phyloP scores from a whole-genome alignment of 2,113 vertebrate species.

The Crypturellus undulatus region DNA sequence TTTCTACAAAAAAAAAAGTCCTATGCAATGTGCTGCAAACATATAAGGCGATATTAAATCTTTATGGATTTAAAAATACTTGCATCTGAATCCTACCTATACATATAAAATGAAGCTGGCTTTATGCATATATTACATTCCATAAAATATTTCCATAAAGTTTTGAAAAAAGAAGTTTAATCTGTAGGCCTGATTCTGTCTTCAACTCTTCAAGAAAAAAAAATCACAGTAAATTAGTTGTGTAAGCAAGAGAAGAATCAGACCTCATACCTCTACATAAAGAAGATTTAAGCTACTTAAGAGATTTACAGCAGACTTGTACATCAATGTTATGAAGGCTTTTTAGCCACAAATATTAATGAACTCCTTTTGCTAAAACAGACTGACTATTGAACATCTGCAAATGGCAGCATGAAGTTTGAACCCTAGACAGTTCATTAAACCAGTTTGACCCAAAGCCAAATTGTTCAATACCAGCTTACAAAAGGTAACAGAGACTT shows the following conservation, averaged over 20 bases:
- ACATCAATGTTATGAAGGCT: constrained; percentile 55
- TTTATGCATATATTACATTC: neutral
- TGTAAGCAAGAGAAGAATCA: neutral
- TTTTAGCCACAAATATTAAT: constrained; percentile 67
- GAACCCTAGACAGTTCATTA: constrained; percentile 70
- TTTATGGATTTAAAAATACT: neutral
- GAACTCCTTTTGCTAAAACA: constrained; percentile 62
- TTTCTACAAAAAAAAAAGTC: neutral
- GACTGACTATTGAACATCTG: constrained; percentile 61
- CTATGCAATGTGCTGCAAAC: neutral
- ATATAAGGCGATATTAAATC: neutral
- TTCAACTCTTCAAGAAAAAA: neutral
- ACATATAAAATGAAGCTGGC: neutral
- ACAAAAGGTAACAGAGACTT: constrained; percentile 79
- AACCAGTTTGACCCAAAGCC: constrained; percentile 78
- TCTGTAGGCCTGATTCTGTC: neutral
- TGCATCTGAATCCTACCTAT: neutral
- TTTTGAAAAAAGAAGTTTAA: neutral
- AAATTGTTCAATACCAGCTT: constrained; percentile 78
- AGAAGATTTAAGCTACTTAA: constrained; percentile 60
- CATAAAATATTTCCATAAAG: neutral
- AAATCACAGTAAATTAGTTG: neutral
- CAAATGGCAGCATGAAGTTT: constrained; percentile 64
- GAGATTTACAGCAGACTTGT: constrained; percentile 18
- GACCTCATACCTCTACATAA: constrained; percentile 6